Base-by-base conservation (phyloP, 2,113 vertebrate species). In the Smithornis capensis region DNA sequence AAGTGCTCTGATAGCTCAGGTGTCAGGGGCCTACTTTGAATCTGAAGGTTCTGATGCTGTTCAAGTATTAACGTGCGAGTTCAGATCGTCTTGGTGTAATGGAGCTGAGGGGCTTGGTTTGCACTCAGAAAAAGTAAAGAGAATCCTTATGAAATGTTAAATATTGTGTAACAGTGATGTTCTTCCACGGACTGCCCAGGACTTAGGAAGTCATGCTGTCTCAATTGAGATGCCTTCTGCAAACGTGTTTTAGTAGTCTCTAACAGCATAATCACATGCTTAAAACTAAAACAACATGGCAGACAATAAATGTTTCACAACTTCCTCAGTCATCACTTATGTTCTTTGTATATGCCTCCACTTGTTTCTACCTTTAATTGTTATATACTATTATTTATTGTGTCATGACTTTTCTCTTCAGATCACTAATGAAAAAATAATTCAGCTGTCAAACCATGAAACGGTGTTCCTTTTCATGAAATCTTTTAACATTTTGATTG, bases 261-360 rank as follows among this genome's bases (percentile, higher is more conserved):
- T 56, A 59, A 33, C 1, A 31, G 15, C 24, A 44, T 79, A 68
- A 92, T 35, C 10, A 23, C 14, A 11, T 56, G 22, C 62, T 82
- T 75, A 63, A 78, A 82, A 40, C 28, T 35, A 21, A 87, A 82
- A n/a, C 40, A 68, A n/a, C 28, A 29, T 8, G 29, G 33, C 56
- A 59, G 25, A 68, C 18, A 67, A 21, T 13, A 57, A 40, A 50
- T 57, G 22, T 8, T 45, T 73, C 67, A 42, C 31, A 67, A 9
- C 33, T 80, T 91, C 21, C 18, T 94, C 2, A 0, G 23, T 52
- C 37, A 42, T 76, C 0, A 0, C 17, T 55, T 45, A 14, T 37
- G 60, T 59, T 76, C 19, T 49, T 64, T 70, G 14, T 10, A 2
- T 69, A 3, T 29, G 31, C 19, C 35, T 64, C 35, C 38, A 22